Base-by-base conservation (phyloP, 2,113 vertebrate species). In the Scophthalmus maximus region DNA sequence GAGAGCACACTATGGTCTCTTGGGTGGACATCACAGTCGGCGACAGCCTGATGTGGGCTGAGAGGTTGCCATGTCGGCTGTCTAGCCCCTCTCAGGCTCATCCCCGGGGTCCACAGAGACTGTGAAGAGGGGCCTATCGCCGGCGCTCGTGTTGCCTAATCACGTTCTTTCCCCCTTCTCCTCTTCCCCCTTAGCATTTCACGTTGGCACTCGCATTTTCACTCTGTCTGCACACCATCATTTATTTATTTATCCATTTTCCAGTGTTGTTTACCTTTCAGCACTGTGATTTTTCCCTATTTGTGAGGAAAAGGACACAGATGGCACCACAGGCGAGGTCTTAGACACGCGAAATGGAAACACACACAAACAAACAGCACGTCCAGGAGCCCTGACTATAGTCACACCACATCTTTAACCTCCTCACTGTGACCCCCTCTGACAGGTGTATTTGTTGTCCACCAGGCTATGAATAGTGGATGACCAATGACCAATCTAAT, bases 31-130 rank as follows among this genome's bases (percentile, higher is more conserved):
- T 90, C 89, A 83, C 70, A 89, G 83, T 69, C 82, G 7, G 87
- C 25, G 38, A 75, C 80, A 91, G 88, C 82, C 82, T 93, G 93
- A 94, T 93, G 90, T 68, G 83, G 85, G 84, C 75, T 94, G 92
- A 95, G 91, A 90, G 86, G 88, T 88, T 94, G 93, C 89, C 88
- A 91, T 92, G 91, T 92, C 62, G 82, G 77, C 81, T 88, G 83
- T 86, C 83, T 87, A 78, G 61, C 79, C 76, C 69, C 59, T 82
- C 85, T 87, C 72, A 89, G 88, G 88, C 88, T 89, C 82, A 74
- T 90, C 87, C 83, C 73, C 27, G 68, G 30, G 20, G 84, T 90
- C 91, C 90, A 68, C 81, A 87, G 92, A 90, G 90, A 93, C 82
- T 38, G 73, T 49, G 47, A 64, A 73, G 76, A 83, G 78, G 86